phyloP scores from a whole-genome alignment of 2,113 vertebrate species.

The Uria lomvia region DNA sequence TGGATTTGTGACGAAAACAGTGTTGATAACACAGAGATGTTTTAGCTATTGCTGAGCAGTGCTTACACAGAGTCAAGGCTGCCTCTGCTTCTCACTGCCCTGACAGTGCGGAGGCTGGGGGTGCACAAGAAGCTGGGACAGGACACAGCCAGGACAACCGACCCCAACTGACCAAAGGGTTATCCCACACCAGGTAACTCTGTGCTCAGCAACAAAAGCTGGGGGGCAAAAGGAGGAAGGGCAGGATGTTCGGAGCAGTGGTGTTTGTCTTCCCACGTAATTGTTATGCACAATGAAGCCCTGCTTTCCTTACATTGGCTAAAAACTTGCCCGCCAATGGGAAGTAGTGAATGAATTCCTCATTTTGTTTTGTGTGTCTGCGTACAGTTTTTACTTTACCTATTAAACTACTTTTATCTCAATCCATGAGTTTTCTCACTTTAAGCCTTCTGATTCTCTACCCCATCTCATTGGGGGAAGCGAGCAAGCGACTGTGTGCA shows the following conservation, averaged over 20 bases:
- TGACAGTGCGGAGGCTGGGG: accelerated
- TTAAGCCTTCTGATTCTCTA: background rate
- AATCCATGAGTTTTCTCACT: background rate
- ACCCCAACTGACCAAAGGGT: background rate
- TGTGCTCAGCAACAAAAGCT: background rate
- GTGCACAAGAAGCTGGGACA: background rate
- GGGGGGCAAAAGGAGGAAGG: background rate
- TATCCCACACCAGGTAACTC: background rate
- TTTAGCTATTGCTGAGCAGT: background rate
- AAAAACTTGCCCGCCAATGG: accelerated
- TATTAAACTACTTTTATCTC: background rate
- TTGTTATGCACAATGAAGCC: background rate
- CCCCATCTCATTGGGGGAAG: accelerated
- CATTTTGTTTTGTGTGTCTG: background rate
- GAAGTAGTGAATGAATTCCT: background rate
- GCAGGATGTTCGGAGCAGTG: accelerated
- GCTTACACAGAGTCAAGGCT: accelerated
- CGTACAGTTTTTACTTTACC: background rate
- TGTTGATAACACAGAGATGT: background rate
- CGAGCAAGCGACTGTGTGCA: background rate
- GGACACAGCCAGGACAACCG: background rate
- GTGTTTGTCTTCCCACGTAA: background rate
- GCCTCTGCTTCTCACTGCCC: background rate
- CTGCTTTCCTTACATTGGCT: background rate
- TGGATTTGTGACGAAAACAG: background rate